A percentile compares a stretch with the other conserved stretches of the same genome.
These are phyloP conservation scores for Antheraea pernyi DNA, from an alignment of 1,140 invertebrate species.

Conservation along the genomic window DNA sequence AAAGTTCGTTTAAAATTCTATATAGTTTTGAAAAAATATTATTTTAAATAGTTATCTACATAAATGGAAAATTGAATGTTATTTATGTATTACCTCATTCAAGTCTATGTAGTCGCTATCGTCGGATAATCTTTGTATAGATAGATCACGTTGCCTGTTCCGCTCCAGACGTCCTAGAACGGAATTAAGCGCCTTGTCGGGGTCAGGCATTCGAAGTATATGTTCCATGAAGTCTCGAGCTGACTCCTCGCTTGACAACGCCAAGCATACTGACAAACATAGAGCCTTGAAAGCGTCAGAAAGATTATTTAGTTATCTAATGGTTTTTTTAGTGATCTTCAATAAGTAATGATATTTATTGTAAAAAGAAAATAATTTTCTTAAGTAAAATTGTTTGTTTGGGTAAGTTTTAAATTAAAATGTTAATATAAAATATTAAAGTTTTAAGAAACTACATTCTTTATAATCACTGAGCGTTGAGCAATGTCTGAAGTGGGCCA, in stretches of 20 bases:
- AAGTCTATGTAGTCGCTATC: slow-evolving; percentile 46
- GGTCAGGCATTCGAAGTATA: slow-evolving; percentile 56
- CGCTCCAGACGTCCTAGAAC: slow-evolving; percentile 53
- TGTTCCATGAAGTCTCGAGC: slow-evolving; percentile 57
- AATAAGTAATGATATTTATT: no score
- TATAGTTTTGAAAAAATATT: no score
- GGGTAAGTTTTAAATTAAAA: no score
- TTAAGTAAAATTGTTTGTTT: no score
- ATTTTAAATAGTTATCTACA: no score
- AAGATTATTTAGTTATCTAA: background rate
- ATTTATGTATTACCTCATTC: slow-evolving; percentile 24
- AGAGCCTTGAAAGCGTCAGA: slow-evolving; percentile 30
- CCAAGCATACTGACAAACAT: slow-evolving; percentile 35
- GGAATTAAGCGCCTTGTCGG: slow-evolving; percentile 56
- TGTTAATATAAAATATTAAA: no score
- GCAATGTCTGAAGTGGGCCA: no score
- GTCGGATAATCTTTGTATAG: slow-evolving; percentile 12
- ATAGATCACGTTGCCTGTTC: slow-evolving; percentile 37
- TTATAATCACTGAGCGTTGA: no score
- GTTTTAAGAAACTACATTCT: no score
- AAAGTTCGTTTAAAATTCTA: no score
- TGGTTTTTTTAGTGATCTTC: no score
- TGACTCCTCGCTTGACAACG: slow-evolving; percentile 37
- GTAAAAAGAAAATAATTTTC: no score
- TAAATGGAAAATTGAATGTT: background rate